A percentile compares a stretch with the other conserved stretches of the same genome.
These are phyloP conservation scores for Pelodytes ibericus DNA, from an alignment of 2,797 vertebrate species.

Conservation along the genomic window DNA sequence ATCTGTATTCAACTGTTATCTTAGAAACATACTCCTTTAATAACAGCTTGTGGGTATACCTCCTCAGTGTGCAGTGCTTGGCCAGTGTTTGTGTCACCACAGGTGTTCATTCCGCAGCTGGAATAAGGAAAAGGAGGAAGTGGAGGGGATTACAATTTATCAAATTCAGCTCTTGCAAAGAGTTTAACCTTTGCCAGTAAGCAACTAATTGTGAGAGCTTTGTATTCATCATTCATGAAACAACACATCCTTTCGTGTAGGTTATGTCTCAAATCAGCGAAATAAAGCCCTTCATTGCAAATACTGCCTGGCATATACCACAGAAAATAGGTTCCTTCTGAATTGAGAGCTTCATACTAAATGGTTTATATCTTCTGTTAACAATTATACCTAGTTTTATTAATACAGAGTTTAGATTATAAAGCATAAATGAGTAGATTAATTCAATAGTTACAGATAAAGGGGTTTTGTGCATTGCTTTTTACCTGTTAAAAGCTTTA, in stretches of 20 bases:
- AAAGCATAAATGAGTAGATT: too few relatives aligned
- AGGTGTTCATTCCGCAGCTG: slow-evolving; percentile 47
- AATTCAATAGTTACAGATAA: too few relatives aligned
- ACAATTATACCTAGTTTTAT: too few relatives aligned
- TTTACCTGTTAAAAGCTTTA: too few relatives aligned
- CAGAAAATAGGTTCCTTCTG: neutral
- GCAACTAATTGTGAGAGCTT: slow-evolving; percentile 33
- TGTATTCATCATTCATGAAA: slow-evolving; percentile 38
- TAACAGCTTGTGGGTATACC: slow-evolving; percentile 19
- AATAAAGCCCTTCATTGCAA: slow-evolving; percentile 15
- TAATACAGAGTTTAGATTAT: too few relatives aligned
- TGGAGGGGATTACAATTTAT: slow-evolving; percentile 27
- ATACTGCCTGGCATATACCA: neutral
- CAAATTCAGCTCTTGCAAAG: slow-evolving; percentile 29
- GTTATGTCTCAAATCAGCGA: slow-evolving; percentile 19
- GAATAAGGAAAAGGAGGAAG: slow-evolving; percentile 40
- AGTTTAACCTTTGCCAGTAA: slow-evolving; percentile 47
- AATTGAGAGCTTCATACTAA: too few relatives aligned
- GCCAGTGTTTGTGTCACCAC: slow-evolving; percentile 31
- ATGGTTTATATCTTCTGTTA: too few relatives aligned
- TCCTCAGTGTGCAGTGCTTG: slow-evolving; percentile 33
- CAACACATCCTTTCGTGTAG: slow-evolving; percentile 19
- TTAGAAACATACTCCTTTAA: slow-evolving; percentile 33
- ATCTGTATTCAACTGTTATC: slow-evolving; percentile 27
- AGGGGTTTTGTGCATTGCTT: too few relatives aligned